Conservation (phyloP, 1,140 invertebrate genomes). For the Drosophila ercepeae region DNA sequence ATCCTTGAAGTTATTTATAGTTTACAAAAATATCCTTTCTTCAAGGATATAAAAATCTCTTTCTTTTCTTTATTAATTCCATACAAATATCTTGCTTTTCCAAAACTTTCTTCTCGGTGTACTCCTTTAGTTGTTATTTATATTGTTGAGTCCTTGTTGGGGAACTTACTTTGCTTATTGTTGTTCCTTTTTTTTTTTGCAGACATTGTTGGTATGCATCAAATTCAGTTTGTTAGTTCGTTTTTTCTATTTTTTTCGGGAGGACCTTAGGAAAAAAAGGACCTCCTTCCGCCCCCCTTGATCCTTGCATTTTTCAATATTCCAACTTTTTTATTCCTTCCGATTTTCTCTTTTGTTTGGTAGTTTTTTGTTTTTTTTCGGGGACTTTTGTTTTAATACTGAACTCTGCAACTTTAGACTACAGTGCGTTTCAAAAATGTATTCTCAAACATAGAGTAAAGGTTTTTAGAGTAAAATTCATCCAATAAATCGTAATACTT, state of each 20-base stretch:
- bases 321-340: conserved; percentile 37
- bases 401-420: conserved; percentile 34
- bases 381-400: conserved; percentile 68
- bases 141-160: conserved; percentile 24
- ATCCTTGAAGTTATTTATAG: neutral
- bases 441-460: no score
- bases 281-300: neutral
- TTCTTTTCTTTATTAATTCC: neutral
- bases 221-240: conserved; percentile 63
- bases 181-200: conserved; percentile 27
- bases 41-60: neutral
- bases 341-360: conserved; percentile 25
- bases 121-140: conserved; percentile 30
- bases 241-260: conserved; percentile 13
- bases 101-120: conserved; percentile 13
- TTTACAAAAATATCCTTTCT: neutral
- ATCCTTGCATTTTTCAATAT: conserved; percentile 49
- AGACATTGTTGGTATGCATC: conserved; percentile 50
- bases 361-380: conserved; percentile 38
- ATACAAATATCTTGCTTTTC: neutral
- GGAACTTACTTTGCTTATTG: conserved; percentile 24
- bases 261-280: no score
- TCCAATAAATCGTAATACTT: no score
- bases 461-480: no score
- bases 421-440: conserved; percentile 11